These are phyloP conservation scores for Onthophagus sagittarius DNA, from an alignment of 2,888 invertebrate species.

Conservation along the genomic window DNA sequence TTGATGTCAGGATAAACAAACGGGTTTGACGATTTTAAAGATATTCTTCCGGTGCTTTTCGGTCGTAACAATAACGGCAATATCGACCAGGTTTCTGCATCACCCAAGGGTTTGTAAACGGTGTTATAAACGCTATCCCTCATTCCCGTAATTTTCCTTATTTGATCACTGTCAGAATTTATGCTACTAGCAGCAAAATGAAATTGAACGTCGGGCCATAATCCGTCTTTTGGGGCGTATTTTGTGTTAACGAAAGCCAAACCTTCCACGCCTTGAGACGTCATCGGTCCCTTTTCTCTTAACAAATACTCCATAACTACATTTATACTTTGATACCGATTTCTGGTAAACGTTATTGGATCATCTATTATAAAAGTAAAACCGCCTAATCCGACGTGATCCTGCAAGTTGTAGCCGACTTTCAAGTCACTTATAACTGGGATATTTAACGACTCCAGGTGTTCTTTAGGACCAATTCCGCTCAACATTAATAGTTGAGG, in stretches of 20 bases:
- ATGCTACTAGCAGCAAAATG: slow-evolving; percentile 83
- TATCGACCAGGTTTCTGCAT: slow-evolving; percentile 81
- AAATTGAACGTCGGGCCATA: slow-evolving; percentile 84
- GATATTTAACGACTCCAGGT: slow-evolving; percentile 67
- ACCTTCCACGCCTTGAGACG: slow-evolving; percentile 80
- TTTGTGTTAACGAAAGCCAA: slow-evolving; percentile 84
- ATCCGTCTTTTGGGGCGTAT: slow-evolving; percentile 71
- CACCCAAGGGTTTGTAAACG: slow-evolving; percentile 75
- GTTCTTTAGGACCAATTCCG: slow-evolving; percentile 79
- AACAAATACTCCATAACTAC: slow-evolving; percentile 79
- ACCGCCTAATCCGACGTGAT: slow-evolving; percentile 84
- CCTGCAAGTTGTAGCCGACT: slow-evolving; percentile 79
- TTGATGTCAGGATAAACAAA: slow-evolving; percentile 79
- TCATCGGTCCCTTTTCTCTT: slow-evolving; percentile 79
- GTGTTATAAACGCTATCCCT: slow-evolving; percentile 80
- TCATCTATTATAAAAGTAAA: slow-evolving; percentile 78
- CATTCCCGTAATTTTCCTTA: slow-evolving; percentile 62
- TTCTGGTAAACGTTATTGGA: slow-evolving; percentile 73
- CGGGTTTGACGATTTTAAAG: slow-evolving; percentile 76
- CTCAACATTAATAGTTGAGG: slow-evolving; percentile 90
- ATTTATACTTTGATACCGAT: slow-evolving; percentile 70
- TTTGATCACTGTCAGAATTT: slow-evolving; percentile 79
- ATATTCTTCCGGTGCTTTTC: slow-evolving; percentile 83
- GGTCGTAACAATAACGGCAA: slow-evolving; percentile 78
- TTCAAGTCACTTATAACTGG: slow-evolving; percentile 70